Conservation (phyloP, 2,113 vertebrate species). For the Erythrocercus mccallii region DNA sequence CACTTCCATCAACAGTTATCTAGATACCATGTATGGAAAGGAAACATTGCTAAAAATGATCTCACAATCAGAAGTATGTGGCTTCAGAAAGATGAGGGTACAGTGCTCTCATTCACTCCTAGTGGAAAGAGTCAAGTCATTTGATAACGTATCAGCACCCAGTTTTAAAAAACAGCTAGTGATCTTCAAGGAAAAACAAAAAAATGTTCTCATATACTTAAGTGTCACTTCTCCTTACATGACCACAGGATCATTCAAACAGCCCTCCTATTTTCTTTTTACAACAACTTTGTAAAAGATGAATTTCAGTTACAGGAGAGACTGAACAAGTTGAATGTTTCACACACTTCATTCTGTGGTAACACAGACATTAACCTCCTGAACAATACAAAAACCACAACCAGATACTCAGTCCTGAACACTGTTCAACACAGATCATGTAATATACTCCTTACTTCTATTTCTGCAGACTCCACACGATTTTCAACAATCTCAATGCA, state of each 20-base stretch:
- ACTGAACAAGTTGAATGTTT: background rate
- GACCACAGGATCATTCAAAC: background rate
- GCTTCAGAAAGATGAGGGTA: conserved; percentile 18
- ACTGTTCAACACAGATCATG: conserved; percentile 61
- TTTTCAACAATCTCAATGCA: conserved; percentile 87
- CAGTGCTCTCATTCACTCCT: background rate
- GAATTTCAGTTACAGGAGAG: background rate
- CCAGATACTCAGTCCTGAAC: conserved; percentile 51
- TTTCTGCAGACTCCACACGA: conserved; percentile 80
- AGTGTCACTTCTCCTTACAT: background rate
- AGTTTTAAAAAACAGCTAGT: background rate
- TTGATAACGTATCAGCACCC: background rate
- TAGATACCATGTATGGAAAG: conserved; percentile 26
- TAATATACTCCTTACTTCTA: conserved; percentile 82
- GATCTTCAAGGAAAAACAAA: background rate
- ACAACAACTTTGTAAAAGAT: background rate
- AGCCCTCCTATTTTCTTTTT: background rate
- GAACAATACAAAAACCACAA: background rate
- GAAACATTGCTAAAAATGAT: conserved; percentile 23
- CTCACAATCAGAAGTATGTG: background rate
- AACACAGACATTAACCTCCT: conserved; percentile 47
- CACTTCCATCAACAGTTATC: conserved; percentile 27
- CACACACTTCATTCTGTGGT: conserved; percentile 38
- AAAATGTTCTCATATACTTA: background rate
- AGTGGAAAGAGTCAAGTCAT: background rate